Base-by-base conservation (phyloP, 2,797 vertebrate species). In the Aselliscus stoliczkanus region DNA sequence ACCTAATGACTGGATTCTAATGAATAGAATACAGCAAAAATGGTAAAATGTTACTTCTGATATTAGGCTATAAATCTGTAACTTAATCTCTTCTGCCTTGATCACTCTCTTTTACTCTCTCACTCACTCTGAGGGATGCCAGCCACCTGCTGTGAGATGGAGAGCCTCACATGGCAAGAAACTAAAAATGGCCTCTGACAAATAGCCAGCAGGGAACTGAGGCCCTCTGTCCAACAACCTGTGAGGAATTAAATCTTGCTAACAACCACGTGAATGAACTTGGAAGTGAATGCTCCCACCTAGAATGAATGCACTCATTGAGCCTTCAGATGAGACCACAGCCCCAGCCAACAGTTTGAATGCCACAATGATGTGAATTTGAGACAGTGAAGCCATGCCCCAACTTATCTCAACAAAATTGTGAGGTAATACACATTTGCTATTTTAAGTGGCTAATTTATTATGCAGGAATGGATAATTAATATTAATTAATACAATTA, bases 211-310 rank as follows among this genome's bases (percentile, higher is more conserved):
- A 42, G 94, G 79, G 18, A 39, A 73, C 56, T 1, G 13, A 65
- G 75, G 29, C 17, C 56, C 42, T 95, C 29, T 6, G 18, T 56
- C 50, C 75, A 81, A 54, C 34, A 52, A 34, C 27, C 80, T 82
- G 44, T 50, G 56, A 87, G 56, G 56, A 96, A 95, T 27, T 50
- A 75, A 73, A 80, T 56, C 25, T 67, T 69, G 39, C 72, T 76
- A 81, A 84, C 23, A 58, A 77, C 50, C 50, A 69, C 34, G 17
- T 9, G 12, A 94, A 60, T 39, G n/a, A 65, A 69, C 21, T 58
- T 52, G 27, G 29, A 83, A 93, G 58, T 17, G 5, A 73, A 47
- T 4, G 10, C 21, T 29, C 20, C 25, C 21, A 60, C 31, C 4
- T 29, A 27, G 0, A 93, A 58, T 17, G 5, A 73, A 47, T 3